Conservation (phyloP, 2,797 vertebrate species). For the Podarcis siculus region DNA sequence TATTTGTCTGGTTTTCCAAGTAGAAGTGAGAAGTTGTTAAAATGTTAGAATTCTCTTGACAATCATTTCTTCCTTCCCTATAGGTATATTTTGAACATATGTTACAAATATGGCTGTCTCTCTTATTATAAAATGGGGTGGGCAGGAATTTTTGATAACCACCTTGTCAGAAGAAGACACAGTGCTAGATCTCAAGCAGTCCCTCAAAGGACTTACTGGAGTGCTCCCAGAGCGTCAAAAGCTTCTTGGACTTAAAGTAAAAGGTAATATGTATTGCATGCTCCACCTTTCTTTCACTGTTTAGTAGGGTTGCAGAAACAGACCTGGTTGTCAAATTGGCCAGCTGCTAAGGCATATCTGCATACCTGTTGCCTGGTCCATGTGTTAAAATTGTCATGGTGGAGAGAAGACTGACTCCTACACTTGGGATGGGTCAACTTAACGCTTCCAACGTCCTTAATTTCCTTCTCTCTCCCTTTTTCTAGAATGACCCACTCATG, state of each 20-base stretch:
- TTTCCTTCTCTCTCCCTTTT: not conserved
- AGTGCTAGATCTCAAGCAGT: slow-evolving; percentile 95
- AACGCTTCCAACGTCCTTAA: not conserved
- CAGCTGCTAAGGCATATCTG: not conserved
- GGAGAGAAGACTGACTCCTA: too few species aligned
- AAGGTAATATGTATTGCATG: slow-evolving; percentile 82
- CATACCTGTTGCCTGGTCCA: not conserved
- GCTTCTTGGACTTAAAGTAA: slow-evolving; percentile 95
- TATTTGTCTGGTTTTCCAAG: slow-evolving; percentile 13
- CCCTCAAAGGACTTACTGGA: slow-evolving; percentile 95
- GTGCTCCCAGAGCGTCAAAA: slow-evolving; percentile 97
- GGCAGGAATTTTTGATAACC: slow-evolving; percentile 96
- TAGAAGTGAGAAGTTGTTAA: not conserved
- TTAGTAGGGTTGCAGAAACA: not conserved
- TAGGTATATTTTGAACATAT: slow-evolving; percentile 70
- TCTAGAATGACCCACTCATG: not conserved
- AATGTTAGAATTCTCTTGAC: not conserved
- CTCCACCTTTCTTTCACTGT: not conserved
- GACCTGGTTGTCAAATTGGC: not conserved
- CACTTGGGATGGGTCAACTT: not conserved
- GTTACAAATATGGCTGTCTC: slow-evolving; percentile 91
- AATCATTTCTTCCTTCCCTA: slow-evolving; percentile 39
- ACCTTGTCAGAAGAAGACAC: slow-evolving; percentile 97
- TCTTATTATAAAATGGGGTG: slow-evolving; percentile 98
- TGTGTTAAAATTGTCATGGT: too few species aligned